Conservation (phyloP, 2,113 vertebrate genomes). For the Clarias gariepinus region DNA sequence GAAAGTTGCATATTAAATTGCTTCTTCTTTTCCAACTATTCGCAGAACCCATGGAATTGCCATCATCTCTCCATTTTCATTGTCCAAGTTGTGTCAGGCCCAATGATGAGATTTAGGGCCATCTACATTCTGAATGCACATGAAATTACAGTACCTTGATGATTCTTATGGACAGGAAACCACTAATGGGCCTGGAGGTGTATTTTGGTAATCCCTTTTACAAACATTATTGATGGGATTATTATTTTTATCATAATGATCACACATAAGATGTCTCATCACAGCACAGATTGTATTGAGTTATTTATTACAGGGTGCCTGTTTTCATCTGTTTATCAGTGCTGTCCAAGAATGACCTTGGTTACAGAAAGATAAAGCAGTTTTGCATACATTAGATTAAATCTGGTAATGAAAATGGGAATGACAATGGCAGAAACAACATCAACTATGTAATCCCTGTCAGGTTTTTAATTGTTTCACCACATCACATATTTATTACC, state of each 20-base stretch:
- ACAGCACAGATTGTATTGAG: conserved; percentile 33
- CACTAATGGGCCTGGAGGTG: conserved; percentile 9
- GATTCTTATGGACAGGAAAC: conserved; percentile 40
- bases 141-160: conserved; percentile 64
- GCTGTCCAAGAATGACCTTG: conserved; percentile 51
- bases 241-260: conserved; percentile 48
- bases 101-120: conserved; percentile 58
- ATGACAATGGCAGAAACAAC: not conserved
- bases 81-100: conserved; percentile 55
- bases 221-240: conserved; percentile 34
- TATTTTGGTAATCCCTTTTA: not conserved
- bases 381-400: conserved; percentile 38
- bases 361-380: conserved; percentile 36
- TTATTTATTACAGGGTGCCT: conserved; percentile 35
- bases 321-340: conserved; percentile 61
- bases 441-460: not conserved
- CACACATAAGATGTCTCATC: conserved; percentile 40
- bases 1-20: conserved; percentile 66
- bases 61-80: conserved; percentile 62
- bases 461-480: not conserved
- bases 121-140: conserved; percentile 61
- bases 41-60: conserved; percentile 62
- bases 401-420: not conserved
- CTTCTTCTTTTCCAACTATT: conserved; percentile 65
- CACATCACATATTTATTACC: conserved; percentile 1